Evolutionary conservation across 2,113 vertebrate genomes (phyloP).

Genomic region (Callipepla californica): DNA sequence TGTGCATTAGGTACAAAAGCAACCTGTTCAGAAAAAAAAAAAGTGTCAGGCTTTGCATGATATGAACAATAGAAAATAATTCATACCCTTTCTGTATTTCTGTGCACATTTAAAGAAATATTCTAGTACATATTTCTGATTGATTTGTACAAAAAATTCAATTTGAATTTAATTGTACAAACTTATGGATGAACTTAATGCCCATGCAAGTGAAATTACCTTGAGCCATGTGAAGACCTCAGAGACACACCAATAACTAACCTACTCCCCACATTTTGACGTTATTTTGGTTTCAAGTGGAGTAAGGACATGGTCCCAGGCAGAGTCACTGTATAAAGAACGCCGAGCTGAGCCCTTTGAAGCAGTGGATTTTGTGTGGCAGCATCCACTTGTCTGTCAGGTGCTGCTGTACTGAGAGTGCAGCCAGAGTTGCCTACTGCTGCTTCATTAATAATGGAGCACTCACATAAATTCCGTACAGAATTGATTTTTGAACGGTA

Average conservation of each 20-base stretch:
- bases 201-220: not conserved
- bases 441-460: slow-evolving; percentile 81
- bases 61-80: not conserved
- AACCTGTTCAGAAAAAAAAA: not conserved
- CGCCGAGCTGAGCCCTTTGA: not conserved
- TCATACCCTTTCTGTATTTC: not conserved
- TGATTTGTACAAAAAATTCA: not conserved
- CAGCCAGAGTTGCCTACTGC: slow-evolving; percentile 62
- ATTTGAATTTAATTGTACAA: not conserved
- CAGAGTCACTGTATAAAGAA: not conserved
- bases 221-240: not conserved
- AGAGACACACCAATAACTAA: not conserved
- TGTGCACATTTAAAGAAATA: not conserved
- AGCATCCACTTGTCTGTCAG: slow-evolving; percentile 35
- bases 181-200: not conserved
- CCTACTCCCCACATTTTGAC: not conserved
- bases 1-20: not conserved
- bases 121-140: not conserved
- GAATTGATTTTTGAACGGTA: slow-evolving; percentile 82
- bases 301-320: not conserved
- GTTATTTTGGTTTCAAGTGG: not conserved
- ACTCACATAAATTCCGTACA: slow-evolving; percentile 78
- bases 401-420: slow-evolving; percentile 41
- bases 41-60: not conserved
- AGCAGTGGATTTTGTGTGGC: slow-evolving; percentile 36